Evolutionary conservation across 2,888 invertebrate genomes (phyloP), one percentile per base, ranked within the genome.

Genomic region (Drosophila antonietae): DNA sequence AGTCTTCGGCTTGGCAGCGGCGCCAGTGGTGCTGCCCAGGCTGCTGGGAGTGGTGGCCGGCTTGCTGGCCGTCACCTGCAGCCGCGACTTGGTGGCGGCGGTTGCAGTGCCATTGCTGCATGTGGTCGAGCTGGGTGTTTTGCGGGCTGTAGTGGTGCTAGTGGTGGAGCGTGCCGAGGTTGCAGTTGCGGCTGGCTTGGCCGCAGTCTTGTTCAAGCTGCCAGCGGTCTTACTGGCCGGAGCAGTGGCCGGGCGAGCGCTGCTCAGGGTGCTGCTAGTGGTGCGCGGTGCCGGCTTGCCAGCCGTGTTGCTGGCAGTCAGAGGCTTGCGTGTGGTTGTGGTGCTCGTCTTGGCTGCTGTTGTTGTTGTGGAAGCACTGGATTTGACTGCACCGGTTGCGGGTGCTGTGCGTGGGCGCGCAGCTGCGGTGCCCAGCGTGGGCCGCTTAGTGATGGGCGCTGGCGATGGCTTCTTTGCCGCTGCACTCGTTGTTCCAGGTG

Each of bases 381-480:
- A 31, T 15, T 76, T 75, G 43, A 68, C 44, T 14, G 75, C 75
- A 10, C 64, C 59, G 35, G 72, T 9, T 23, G 71, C 65, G 2
- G 90, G 89, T 15, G 90, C 90, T 3, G 90, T 88, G 37, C 91
- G 89, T 55, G 91, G 89, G 20, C 89, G 87, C 59, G 88, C 69
- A n/a, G 70, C 10, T 31, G 55, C 52, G 37, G 60, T 35, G 41
- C 71, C 67, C 15, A 43, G 7, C 6, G 69, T 31, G 7, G 65
- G 61, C 10, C 58, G 66, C 63, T 80, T 88, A 23, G 67, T 41
- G 6, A 69, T 60, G 4, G 73, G 57, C 2, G 56, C 33, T 2
- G 69, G 44, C 2, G 79, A 57, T n/a, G 81, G 46, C 58, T 73
- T 88, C 72, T 73, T 88, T 47, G 73, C 41, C 7, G 79, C 44